Base-by-base conservation (phyloP, 2,888 invertebrate species). In the Polyommatus iphigenia region DNA sequence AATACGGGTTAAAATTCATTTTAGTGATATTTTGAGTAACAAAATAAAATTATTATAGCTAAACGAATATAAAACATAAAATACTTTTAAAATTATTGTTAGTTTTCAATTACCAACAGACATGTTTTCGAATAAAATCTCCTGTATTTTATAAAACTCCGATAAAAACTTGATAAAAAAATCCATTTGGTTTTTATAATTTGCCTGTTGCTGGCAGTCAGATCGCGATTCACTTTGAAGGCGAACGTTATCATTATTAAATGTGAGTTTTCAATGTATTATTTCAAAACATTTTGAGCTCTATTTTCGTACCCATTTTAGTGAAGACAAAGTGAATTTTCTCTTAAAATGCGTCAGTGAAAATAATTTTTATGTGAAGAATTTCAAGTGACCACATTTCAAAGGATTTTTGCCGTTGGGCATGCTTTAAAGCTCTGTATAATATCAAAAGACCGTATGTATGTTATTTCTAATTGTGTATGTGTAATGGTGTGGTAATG, bases 121-220 rank as follows among this genome's bases (percentile, higher is more conserved):
- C 29, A 29, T 29, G 13, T 10, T 29, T 67, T 29, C 67, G 4
- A 10, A 15, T 29, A 24, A 29, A 67, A 67, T 62, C 2, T 10
- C 29, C 24, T 67, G 1, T 29, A 10, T 62, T 10, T 13, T 10
- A 59, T 24, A 24, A 62, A 13, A 62, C n/a, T 5, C 13, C 13
- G 10, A 62, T 62, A 62, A 62, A 24, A 24, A 24, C 3, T 5
- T 10, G 13, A 62, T 29, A 67, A 29, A 15, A 62, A 24, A 32
- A 29, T 67, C 67, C 18, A 67, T 67, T 29, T 15, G 1, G 24
- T 29, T 29, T 67, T 67, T 67, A 32, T 29, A 67, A 15, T 67
- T 32, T 29, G 29, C 67, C 29, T 67, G 67, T 67, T 67, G 67
- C 29, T 67, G 67, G 29, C 67, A 67, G 67, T 67, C 29, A 62